These are phyloP conservation scores for Tetranychus truncatus DNA, from an alignment of 2,888 invertebrate genomes.

Conservation along the genomic window DNA sequence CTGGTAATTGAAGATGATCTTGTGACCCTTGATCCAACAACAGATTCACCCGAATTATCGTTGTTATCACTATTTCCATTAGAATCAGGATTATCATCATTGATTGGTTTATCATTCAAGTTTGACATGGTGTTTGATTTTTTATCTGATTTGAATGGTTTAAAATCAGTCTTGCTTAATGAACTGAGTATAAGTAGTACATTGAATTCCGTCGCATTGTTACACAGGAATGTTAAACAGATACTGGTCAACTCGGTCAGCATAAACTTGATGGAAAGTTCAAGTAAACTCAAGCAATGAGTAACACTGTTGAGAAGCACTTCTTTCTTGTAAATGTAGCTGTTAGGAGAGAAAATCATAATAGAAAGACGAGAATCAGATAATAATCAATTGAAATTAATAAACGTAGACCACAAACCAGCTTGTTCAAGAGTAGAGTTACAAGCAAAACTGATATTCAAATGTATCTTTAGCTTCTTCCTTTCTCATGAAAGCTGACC, in stretches of 20 bases:
- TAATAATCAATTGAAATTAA: neutral
- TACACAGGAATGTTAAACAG: conserved; percentile 48
- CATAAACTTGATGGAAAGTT: conserved; percentile 53
- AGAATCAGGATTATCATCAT: neutral
- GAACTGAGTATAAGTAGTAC: conserved; percentile 46
- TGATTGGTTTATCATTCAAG: neutral
- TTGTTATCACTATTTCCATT: neutral
- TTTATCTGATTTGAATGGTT: neutral
- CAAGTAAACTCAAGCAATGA: conserved; percentile 49
- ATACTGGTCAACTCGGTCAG: conserved; percentile 49
- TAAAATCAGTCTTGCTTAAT: conserved; percentile 14
- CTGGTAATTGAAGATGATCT: neutral
- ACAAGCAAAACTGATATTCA: no score
- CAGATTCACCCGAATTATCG: neutral
- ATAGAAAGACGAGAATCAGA: neutral
- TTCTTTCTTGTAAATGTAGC: conserved; percentile 47
- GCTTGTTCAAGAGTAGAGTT: no score
- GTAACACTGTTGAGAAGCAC: conserved; percentile 44
- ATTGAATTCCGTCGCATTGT: conserved; percentile 44
- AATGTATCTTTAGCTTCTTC: neutral
- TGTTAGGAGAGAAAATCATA: conserved; percentile 27
- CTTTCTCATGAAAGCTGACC: no score
- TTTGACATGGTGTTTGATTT: neutral
- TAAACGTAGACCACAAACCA: neutral
- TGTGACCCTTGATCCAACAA: neutral